phyloP scores from a whole-genome alignment of 2,113 vertebrate species.

The Esox niger region DNA sequence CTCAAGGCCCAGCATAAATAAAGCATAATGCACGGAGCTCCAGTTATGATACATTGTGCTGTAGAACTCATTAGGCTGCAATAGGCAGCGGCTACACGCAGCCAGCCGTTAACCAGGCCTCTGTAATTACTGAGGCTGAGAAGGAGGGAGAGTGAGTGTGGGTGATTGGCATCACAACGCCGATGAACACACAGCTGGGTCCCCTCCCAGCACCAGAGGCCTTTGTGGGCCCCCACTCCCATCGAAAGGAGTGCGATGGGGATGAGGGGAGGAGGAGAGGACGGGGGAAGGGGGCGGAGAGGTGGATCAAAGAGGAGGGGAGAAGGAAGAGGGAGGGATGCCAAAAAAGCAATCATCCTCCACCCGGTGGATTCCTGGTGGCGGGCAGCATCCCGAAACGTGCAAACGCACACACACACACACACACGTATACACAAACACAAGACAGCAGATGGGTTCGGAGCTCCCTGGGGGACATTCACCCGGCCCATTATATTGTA shows the following conservation, averaged over 20 bases:
- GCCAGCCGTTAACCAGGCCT: constrained; percentile 43
- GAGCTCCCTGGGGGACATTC: constrained; percentile 7
- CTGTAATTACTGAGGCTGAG: constrained; percentile 60
- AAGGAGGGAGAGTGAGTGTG: background rate
- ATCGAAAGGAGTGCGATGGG: constrained; percentile 36
- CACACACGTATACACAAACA: background rate
- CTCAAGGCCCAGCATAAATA: constrained; percentile 26
- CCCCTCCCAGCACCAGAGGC: constrained; percentile 14
- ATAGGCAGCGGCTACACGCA: constrained; percentile 39
- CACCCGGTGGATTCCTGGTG: too few species aligned
- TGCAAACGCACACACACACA: background rate
- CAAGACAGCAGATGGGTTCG: constrained; percentile 1
- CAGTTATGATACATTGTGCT: constrained; percentile 42
- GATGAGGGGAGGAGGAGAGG: constrained; percentile 22
- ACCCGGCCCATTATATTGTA: too few species aligned
- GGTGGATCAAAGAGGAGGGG: too few species aligned
- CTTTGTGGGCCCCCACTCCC: constrained; percentile 5
- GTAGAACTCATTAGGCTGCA: constrained; percentile 59
- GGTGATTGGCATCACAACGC: constrained; percentile 53
- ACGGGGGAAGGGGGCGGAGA: background rate
- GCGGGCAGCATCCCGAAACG: background rate
- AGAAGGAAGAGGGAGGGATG: background rate
- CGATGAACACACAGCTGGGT: constrained; percentile 71
- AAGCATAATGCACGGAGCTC: constrained; percentile 17
- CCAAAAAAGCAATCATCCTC: background rate